These are phyloP conservation scores for Atractosteus spatula DNA, from an alignment of 2,113 vertebrate genomes.

Conservation along the genomic window DNA sequence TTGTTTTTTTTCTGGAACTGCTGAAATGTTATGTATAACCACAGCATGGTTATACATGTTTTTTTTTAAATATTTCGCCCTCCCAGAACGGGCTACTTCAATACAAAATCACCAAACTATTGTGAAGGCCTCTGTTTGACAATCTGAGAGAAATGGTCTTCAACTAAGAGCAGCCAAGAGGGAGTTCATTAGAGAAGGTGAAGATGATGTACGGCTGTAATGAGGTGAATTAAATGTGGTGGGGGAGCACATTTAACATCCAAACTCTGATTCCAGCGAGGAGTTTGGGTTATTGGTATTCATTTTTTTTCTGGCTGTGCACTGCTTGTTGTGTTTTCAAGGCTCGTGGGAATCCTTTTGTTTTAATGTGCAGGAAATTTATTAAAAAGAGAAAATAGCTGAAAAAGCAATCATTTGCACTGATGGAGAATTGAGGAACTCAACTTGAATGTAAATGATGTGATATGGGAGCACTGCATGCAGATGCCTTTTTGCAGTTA, in stretches of 20 bases:
- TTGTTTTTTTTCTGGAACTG: too few species aligned
- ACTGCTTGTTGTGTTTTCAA: not conserved
- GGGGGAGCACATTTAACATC: not conserved
- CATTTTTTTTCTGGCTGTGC: not conserved
- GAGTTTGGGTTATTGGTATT: not conserved
- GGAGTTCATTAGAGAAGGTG: too few species aligned
- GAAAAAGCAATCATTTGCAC: not conserved
- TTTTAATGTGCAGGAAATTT: not conserved
- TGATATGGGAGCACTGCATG: conserved; percentile 55
- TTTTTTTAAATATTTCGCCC: too few species aligned
- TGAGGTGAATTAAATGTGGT: too few species aligned
- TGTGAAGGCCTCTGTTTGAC: too few species aligned
- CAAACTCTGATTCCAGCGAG: not conserved
- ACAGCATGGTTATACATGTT: too few species aligned
- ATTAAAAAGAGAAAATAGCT: not conserved
- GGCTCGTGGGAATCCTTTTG: not conserved
- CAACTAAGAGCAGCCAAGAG: too few species aligned
- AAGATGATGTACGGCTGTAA: too few species aligned
- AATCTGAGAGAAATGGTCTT: too few species aligned
- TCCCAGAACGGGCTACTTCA: too few species aligned
- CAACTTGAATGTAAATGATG: conserved; percentile 50
- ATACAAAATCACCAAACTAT: too few species aligned
- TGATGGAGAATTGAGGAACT: conserved; percentile 51
- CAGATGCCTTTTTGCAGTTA: conserved; percentile 13
- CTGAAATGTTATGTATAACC: too few species aligned